phyloP scores from a whole-genome alignment of 2,888 invertebrate species.

The Corbicula japonica region DNA sequence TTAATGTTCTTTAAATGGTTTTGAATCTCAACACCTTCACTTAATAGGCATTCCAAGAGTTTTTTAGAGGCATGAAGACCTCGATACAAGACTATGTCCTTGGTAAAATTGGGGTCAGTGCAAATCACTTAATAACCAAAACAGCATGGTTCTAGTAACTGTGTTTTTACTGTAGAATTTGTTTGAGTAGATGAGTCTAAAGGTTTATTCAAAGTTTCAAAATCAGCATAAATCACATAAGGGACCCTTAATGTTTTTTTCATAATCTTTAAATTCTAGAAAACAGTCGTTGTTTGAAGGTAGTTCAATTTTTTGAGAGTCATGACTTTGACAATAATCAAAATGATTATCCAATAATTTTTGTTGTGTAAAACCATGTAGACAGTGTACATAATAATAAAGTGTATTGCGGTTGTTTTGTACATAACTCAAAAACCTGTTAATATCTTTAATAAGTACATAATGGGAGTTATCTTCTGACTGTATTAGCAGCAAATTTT shows the following conservation, averaged over 20 bases:
- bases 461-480: conserved; percentile 18
- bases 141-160: conserved; percentile 21
- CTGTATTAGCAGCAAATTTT: conserved; percentile 21
- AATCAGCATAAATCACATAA: conserved; percentile 41
- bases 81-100: conserved; percentile 29
- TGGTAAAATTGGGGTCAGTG: conserved; percentile 6
- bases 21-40: conserved; percentile 22
- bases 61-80: conserved; percentile 33
- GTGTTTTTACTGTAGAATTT: neutral
- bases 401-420: neutral
- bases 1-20: conserved; percentile 13
- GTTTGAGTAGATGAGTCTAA: neutral
- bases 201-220: conserved; percentile 29
- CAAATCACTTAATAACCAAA: conserved; percentile 41
- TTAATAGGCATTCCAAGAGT: conserved; percentile 29
- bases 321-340: conserved; percentile 31
- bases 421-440: conserved; percentile 16
- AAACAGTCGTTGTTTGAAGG: conserved; percentile 22
- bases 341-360: conserved; percentile 11
- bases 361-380: conserved; percentile 16
- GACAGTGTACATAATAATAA: conserved; percentile 21
- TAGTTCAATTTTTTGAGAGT: conserved; percentile 37
- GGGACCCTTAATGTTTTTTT: conserved; percentile 27
- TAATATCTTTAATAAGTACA: conserved; percentile 21
- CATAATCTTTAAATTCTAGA: conserved; percentile 24